Percentiles rank a stretch among this genome's conserved stretches.
phyloP scores from a whole-genome alignment of 2,113 vertebrate species.

The Zosterops borbonicus region DNA sequence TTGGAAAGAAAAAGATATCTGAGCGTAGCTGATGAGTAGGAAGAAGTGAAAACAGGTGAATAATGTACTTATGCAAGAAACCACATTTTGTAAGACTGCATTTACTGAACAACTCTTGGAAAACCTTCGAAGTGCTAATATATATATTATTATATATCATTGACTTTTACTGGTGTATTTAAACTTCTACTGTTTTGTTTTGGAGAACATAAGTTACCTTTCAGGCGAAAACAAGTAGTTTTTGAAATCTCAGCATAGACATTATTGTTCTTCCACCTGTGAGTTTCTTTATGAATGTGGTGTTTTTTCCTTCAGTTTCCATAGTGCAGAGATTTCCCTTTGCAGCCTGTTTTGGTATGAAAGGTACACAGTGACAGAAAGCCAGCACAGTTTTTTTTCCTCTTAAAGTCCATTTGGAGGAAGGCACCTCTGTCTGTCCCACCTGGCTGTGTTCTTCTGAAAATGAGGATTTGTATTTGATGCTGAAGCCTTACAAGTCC shows the following conservation, averaged over 20 bases:
- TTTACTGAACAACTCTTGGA: background rate
- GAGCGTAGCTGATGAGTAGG: background rate
- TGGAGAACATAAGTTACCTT: background rate
- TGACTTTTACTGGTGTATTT: background rate
- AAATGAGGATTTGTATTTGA: background rate
- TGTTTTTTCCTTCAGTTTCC: background rate
- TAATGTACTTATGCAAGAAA: background rate
- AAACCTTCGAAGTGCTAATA: background rate
- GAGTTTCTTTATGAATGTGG: background rate
- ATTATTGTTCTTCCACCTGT: background rate
- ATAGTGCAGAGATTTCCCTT: background rate
- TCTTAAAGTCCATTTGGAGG: background rate
- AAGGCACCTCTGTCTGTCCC: background rate
- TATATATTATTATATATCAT: background rate
- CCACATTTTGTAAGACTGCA: background rate
- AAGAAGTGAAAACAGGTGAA: background rate
- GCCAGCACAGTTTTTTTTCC: background rate
- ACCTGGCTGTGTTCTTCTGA: background rate
- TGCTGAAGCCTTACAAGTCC: background rate
- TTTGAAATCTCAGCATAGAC: background rate
- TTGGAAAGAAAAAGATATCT: background rate
- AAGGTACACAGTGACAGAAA: background rate
- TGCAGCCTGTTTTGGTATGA: background rate
- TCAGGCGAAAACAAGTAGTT: background rate
- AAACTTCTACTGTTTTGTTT: background rate